Conservation (phyloP, 2,888 invertebrate genomes). For the Mimumesa dahlbomi region DNA sequence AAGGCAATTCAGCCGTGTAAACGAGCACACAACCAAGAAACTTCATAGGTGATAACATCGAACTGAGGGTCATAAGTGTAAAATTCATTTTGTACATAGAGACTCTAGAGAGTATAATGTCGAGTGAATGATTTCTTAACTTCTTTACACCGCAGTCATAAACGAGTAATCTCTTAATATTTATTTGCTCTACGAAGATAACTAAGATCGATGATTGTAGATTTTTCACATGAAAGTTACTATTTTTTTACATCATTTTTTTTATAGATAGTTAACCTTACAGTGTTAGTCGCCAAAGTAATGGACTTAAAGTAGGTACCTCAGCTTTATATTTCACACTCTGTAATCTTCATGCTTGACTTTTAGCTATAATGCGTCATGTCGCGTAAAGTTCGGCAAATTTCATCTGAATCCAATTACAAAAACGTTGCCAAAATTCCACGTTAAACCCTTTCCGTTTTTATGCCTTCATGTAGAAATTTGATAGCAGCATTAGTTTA, state of each 20-base stretch:
- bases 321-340: slow-evolving; percentile 55
- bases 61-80: slow-evolving; percentile 19
- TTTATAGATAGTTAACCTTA: slow-evolving; percentile 36
- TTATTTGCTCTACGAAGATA: slow-evolving; percentile 27
- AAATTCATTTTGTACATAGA: slow-evolving; percentile 30
- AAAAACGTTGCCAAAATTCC: slow-evolving; percentile 23
- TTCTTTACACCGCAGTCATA: slow-evolving; percentile 11
- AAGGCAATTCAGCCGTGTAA: slow-evolving; percentile 18
- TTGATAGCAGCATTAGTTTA: too few species aligned
- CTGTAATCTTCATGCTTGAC: too few species aligned
- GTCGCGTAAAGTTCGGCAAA: not conserved
- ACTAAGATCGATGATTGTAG: slow-evolving; percentile 20
- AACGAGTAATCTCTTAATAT: slow-evolving; percentile 22
- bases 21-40: slow-evolving; percentile 61
- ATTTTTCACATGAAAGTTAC: slow-evolving; percentile 42
- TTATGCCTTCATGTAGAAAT: not conserved
- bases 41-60: slow-evolving; percentile 16
- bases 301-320: slow-evolving; percentile 39
- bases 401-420: not conserved
- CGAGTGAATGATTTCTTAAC: slow-evolving; percentile 25
- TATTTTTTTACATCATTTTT: slow-evolving; percentile 61
- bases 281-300: slow-evolving; percentile 34
- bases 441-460: not conserved
- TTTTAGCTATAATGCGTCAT: slow-evolving; percentile 56
- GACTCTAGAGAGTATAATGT: slow-evolving; percentile 48